These are phyloP conservation scores for Diarsia rubi DNA, from an alignment of 2,888 invertebrate genomes.

Conservation along the genomic window DNA sequence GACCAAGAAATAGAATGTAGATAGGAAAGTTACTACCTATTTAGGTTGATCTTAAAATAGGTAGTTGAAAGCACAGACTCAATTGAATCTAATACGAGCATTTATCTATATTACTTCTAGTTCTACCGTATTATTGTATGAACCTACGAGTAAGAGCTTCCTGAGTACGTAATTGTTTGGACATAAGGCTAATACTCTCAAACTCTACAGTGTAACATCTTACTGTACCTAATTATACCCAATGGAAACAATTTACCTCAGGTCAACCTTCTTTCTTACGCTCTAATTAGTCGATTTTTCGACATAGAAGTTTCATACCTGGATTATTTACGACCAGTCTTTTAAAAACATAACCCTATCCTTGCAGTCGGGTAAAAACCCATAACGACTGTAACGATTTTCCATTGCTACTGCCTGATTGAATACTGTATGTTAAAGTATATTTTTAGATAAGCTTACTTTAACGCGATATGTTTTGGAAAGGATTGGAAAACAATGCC, in stretches of 20 bases:
- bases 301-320: background rate
- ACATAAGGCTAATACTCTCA: constrained; percentile 24
- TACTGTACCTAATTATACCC: constrained; percentile 19
- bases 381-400: background rate
- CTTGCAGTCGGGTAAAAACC: background rate
- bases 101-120: constrained; percentile 24
- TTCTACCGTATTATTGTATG: background rate
- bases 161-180: constrained; percentile 11
- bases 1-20: background rate
- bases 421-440: constrained; percentile 4
- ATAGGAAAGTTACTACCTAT: background rate
- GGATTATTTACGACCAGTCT: background rate
- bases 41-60: background rate
- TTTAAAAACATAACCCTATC: no score
- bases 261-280: background rate
- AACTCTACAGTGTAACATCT: constrained; percentile 6
- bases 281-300: background rate
- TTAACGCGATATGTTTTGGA: constrained; percentile 21
- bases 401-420: constrained; percentile 3
- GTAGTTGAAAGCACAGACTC: background rate
- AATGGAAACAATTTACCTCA: constrained; percentile 21
- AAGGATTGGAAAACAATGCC: constrained; percentile 50
- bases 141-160: constrained; percentile 17
- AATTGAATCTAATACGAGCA: constrained; percentile 28
- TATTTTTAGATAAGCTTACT: constrained; percentile 41